Evolutionary conservation across 2,113 vertebrate genomes (phyloP), one percentile per base, ranked within the genome.

Genomic region (Cavia porcellus): DNA sequence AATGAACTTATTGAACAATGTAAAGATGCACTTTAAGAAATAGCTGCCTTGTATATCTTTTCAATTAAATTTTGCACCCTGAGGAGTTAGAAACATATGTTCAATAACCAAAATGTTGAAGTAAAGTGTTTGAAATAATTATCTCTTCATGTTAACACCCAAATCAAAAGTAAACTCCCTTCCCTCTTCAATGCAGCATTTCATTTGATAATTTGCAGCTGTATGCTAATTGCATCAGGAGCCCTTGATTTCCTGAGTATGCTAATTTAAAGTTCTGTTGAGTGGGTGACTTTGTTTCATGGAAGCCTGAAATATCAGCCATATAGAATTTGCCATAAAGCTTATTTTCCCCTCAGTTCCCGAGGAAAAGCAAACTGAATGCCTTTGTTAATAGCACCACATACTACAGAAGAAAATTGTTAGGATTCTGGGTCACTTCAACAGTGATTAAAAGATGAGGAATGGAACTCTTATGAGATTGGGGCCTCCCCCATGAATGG

Each of bases 151-250:
- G 81, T 95, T 95, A 96, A 95, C 90, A 94, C 66, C 87, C 87
- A 90, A 92, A 92, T 93, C 79, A 77, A 92, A 81, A 94, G 90
- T n/a, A 82, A 96, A 80, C 74, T 64, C 87, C 77, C 81, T 55
- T 95, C 42, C 85, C 66, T 92, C 91, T 70, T 96, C 89, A 95
- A 57, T 93, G 89, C 83, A 97, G 94, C 61, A 97, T 97, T 98
- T 98, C 97, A 97, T 92, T 97, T 97, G 77, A 89, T 98, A 97
- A 98, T 98, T 97, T 98, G 97, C 98, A 98, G 98, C 98, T 98
- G 98, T 98, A 98, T 99, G 97, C 97, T 98, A 98, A 98, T 98
- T 89, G 86, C 94, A 79, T 95, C 83, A 90, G 96, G 97, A 97
- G 90, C 52, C 90, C 96, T 97, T 61, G 83, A 97, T 97, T 98